Evolutionary conservation across 2,797 vertebrate genomes (phyloP), one percentile per base, ranked within the genome.

Genomic region (Macropodus opercularis): DNA sequence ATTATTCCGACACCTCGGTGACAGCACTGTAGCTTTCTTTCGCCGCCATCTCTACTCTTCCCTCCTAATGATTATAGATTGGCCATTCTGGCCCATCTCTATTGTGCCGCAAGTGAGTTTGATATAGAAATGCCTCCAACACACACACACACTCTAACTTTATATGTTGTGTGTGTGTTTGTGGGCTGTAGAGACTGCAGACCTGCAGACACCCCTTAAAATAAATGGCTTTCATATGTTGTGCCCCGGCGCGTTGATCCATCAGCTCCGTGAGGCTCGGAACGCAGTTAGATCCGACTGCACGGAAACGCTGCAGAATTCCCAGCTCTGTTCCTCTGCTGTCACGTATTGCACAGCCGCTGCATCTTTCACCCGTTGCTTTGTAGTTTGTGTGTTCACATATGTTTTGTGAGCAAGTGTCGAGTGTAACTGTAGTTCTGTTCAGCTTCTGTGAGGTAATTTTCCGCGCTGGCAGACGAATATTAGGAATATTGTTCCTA

Each of bases 31-130:
- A 72, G 83, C 77, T 70, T 80, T 84, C 85, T 68, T 74, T 75
- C 51, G 59, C 73, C 61, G 44, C 87, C 75, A 78, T 86, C 79
- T 75, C 83, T 49, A 24, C 85, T 71, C 72, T 77, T 70, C 57
- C 71, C 70, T 72, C 70, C 80, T 90, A 91, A 93, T 90, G 86
- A 92, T 92, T 90, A 92, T 87, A 84, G 88, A 92, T 91, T 51
- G 85, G 67, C 72, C 68, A 61, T 80, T 84, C 66, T 75, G 79
- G 56, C 57, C 78, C 63, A 8, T 75, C 75, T 83, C 59, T 60
- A 75, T 76, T 57, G 60, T 71, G 74, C 76, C 21, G 73, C 53
- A 24, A 65, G 85, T 81, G 83, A 64, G 69, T 69, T 69, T 67
- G 79, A 77, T 84, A 76, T 65, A 86, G 82, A 80, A 82, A 78